Base-by-base conservation (phyloP, 2,888 invertebrate species). In the Drosophila mayaguana region DNA sequence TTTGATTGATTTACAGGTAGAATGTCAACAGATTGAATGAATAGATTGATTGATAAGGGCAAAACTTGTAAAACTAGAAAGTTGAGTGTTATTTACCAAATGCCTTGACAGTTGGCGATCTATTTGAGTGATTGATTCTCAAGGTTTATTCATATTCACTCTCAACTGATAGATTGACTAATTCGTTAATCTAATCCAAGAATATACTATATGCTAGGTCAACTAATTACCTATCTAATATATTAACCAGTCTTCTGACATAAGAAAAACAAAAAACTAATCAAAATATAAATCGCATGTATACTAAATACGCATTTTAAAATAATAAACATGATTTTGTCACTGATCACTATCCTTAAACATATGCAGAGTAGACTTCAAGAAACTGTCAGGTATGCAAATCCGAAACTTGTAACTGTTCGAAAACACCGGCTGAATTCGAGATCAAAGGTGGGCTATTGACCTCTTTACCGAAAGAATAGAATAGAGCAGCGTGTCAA, bases 381-480 rank as follows among this genome's bases (percentile, higher is more conserved):
- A 40, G 34, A 34, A 50, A 9, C 67, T 22, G 32, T 32, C 36
- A 46, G 3, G 20, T 70, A 70, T 71, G 70, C 57, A 63, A 72
- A 71, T 40, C 22, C 3, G 14, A 46, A 28, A 18, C 8, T 20
- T 14, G 20, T 28, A 71, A 34, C 59, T 34, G 69, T 56, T 45
- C 11, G 28, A 34, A 9, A 57, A 18, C 11, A 34, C 1, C 20
- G 3, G 9, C 22, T 5, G 20, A 38, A 42, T 12, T 55, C n/a
- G 36, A 38, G 32, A 48, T 38, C 48, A 32, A 18, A 50, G 63
- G 28, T 53, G 57, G 75, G 79, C 70, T 80, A 65, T 80, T 80
- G 79, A 80, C 70, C 79, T 80, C 63, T 60, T 80, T 66, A 68
- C 62, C 73, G 62, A 57, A 9, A 16, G 54, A 54, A 54, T 40